phyloP scores from a whole-genome alignment of 2,113 vertebrate species.

The Scolopax mira region DNA sequence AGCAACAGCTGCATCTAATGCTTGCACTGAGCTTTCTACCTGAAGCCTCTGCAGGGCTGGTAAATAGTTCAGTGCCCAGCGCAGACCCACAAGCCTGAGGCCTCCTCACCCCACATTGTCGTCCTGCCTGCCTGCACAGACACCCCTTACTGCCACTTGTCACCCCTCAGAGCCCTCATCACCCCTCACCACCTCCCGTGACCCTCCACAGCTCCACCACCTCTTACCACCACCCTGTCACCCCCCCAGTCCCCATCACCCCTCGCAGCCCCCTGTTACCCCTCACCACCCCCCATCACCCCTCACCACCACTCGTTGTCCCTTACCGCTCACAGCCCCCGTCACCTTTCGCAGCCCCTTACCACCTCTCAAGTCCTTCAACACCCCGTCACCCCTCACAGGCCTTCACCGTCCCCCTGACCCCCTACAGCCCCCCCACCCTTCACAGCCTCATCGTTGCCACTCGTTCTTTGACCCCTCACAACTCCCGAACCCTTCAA shows the following conservation, averaged over 20 bases:
- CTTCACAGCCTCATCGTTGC: background rate
- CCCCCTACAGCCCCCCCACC: too few species aligned
- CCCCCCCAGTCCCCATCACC: background rate
- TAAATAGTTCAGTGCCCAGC: fast-evolving
- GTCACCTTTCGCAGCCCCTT: background rate
- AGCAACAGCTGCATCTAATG: background rate
- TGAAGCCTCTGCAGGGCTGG: background rate
- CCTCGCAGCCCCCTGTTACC: too few species aligned
- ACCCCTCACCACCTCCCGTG: background rate
- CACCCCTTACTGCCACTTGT: background rate
- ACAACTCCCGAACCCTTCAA: background rate
- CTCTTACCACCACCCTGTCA: background rate
- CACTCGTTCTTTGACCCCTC: too few species aligned
- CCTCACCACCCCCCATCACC: too few species aligned
- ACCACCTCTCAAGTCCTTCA: background rate
- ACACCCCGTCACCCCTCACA: background rate
- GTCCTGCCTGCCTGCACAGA: background rate
- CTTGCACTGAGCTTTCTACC: fast-evolving
- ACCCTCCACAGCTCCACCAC: background rate
- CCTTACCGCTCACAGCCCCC: too few species aligned
- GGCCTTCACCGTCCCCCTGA: background rate
- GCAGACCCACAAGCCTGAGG: background rate
- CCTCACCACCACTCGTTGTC: too few species aligned
- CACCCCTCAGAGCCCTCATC: too few species aligned
- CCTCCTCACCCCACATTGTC: background rate